Evolutionary conservation across 2,888 invertebrate genomes (phyloP), one percentile per base, ranked within the genome.

Genomic region (Tetanocera ferruginea): DNA sequence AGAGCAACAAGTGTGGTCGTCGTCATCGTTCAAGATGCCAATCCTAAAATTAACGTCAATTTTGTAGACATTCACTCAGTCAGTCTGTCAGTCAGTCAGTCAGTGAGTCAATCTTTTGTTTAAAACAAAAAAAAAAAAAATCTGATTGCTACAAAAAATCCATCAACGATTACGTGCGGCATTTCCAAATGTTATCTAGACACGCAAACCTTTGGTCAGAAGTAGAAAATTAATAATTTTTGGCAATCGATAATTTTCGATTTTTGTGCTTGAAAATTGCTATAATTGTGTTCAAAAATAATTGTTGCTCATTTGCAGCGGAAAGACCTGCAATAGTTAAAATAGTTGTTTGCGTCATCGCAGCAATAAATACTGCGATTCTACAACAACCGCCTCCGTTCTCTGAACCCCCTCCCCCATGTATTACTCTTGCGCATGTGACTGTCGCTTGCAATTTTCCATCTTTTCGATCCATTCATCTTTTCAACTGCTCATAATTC

Each of bases 31-130:
- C 74, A 79, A 80, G 76, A 55, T 66, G 23, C 28, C 31, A 82
- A 80, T 84, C 83, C 84, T 84, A 81, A 85, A 86, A 86, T 86
- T 86, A 87, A 84, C 83, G 83, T 85, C 87, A 86, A 86, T 86
- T 86, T 87, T 84, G 84, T 84, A 84, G 85, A 86, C 84, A 85
- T 23, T n/a, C 64, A 64, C 31, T 31, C 74, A 66, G 74, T 64
- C 49, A 49, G 55, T 64, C 74, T 64, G 49, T 52, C 75, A 60
- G 60, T 72, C 37, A 37, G n/a, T 57, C 23, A 57, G 19, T 49
- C 67, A 43, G 34, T n/a, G 3, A 69, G 71, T 19, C 31, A 25
- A 23, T 62, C 31, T 19, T 31, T 66, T 37, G 19, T 5, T 23
- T 23, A 43, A 43, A n/a, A 14, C 6, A 0, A 37, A 31, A 31